These are phyloP conservation scores for Catocala sponsa DNA, from an alignment of 2,888 invertebrate genomes.

Conservation along the genomic window DNA sequence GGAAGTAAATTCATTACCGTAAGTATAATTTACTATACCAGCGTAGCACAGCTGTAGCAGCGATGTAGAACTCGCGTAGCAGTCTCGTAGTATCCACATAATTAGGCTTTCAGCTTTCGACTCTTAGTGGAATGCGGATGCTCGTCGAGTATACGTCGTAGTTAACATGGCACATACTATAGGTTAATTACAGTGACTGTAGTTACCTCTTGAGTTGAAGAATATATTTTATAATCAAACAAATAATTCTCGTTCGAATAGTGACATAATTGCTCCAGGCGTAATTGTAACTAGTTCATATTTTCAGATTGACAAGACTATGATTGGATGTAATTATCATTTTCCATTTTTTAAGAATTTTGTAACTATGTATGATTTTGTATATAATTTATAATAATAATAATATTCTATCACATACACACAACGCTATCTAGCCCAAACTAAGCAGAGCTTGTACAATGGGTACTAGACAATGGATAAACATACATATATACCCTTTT, in stretches of 20 bases:
- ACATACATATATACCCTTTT: no score
- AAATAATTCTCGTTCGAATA: not conserved
- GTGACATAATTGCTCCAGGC: not conserved
- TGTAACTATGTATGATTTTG: no score
- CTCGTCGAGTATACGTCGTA: not conserved
- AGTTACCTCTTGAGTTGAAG: not conserved
- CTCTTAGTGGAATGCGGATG: slow-evolving; percentile 17
- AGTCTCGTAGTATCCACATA: slow-evolving; percentile 11
- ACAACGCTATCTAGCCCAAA: no score
- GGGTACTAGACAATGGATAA: no score
- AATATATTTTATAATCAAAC: not conserved
- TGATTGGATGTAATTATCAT: no score
- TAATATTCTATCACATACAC: no score
- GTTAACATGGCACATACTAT: not conserved
- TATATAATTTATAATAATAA: no score
- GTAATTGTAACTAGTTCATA: no score
- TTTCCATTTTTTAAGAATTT: no score
- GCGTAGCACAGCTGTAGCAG: slow-evolving; percentile 12
- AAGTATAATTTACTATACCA: not conserved
- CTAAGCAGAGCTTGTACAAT: no score
- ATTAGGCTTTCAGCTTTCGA: slow-evolving; percentile 15
- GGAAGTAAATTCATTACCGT: not conserved
- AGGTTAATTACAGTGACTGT: not conserved
- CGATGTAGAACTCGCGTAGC: slow-evolving; percentile 14
- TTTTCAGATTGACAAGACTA: no score